Base-by-base conservation (phyloP, 2,797 vertebrate species). In the Rhodeus uyekii region DNA sequence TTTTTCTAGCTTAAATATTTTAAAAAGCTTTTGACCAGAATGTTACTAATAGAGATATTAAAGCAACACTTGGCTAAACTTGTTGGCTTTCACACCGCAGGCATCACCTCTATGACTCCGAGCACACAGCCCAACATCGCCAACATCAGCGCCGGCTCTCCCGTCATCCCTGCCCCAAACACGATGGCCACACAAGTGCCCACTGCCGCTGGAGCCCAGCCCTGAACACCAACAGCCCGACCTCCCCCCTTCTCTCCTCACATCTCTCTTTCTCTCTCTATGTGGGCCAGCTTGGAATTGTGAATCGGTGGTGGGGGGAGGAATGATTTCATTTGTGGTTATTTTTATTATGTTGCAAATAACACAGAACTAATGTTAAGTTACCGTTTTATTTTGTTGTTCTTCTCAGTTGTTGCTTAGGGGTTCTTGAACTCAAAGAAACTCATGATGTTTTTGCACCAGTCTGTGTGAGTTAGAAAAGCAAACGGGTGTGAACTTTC, bases 81-180 rank as follows among this genome's bases (percentile, higher is more conserved):
- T 73, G 79, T 71, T 38, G 68, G 5, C 53, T 80, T 34, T 81
- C 24, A 36, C 46, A n/a, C 48, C 77, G 46, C 89, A 96, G 96
- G 95, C 78, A 95, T 96, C 87, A 93, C 94, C 90, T 96, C 95
- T 83, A 95, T 96, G 95, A 92, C 94, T 86, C 92, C 93, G 84
- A 90, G 95, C 87, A 90, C 96, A 75, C 95, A 96, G 94, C 95
- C 96, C n/a, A 82, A 76, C 61, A 89, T 96, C 86, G 93, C 94
- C 87, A 94, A 93, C 92, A 94, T 96, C 76, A 86, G 81, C 44
- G 94, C 95, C 77, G 95, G 94, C 85, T 95, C 95, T 24, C 96
- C 96, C 0, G 92, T 96, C 93, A 96, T 96, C 92, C 94, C 96
- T 88, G 93, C 94, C 86, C 94, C 95, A 22, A 96, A 95, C 88